These are phyloP conservation scores for Denticeps clupeoides DNA, from an alignment of 2,797 vertebrate genomes.

Conservation along the genomic window DNA sequence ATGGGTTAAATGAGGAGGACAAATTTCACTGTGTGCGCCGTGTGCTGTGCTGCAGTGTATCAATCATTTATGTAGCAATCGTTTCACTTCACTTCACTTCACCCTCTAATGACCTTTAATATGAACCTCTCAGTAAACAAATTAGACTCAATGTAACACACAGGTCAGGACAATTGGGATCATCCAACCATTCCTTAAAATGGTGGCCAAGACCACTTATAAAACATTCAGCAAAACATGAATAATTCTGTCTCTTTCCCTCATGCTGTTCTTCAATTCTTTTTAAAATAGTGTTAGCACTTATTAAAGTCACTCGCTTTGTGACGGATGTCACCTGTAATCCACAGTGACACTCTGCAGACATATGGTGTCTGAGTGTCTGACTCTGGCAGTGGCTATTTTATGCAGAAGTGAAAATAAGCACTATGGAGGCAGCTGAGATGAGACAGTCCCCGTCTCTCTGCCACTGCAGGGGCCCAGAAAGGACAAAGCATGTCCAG, in stretches of 20 bases:
- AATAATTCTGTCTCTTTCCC: conserved; percentile 22
- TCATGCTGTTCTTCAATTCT: conserved; percentile 14
- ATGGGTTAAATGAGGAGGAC: no score
- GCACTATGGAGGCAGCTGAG: conserved; percentile 14
- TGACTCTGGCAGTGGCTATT: no score
- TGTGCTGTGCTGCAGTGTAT: no score
- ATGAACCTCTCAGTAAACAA: conserved; percentile 25
- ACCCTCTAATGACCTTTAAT: conserved; percentile 25
- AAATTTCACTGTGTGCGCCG: no score
- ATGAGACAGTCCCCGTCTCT: background rate
- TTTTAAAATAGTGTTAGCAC: conserved; percentile 11
- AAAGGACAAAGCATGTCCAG: background rate
- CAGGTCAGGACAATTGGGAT: conserved; percentile 37
- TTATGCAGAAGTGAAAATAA: conserved; percentile 45
- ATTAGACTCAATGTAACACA: conserved; percentile 21
- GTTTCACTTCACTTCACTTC: conserved; percentile 6
- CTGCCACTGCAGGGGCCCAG: background rate
- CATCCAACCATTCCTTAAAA: no score
- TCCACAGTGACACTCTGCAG: conserved; percentile 1
- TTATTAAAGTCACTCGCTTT: conserved; percentile 21
- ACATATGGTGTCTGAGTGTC: background rate
- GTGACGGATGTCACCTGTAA: background rate
- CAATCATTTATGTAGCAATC: no score
- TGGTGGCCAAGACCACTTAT: no score
- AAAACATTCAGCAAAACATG: no score